Base-by-base conservation (phyloP, 1,140 invertebrate genomes). In the Drosophila melanica region DNA sequence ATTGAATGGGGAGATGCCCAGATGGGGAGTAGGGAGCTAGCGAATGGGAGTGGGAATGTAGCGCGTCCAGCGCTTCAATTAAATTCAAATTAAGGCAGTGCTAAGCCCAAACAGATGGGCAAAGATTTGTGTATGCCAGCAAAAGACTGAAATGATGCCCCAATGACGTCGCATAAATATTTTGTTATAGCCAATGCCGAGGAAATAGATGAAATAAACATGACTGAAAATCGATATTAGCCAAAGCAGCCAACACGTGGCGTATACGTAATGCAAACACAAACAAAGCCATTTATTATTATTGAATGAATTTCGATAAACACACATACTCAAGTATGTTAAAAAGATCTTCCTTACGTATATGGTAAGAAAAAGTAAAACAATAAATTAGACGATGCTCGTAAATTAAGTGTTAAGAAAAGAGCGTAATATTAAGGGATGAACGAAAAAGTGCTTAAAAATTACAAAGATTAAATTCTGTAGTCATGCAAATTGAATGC, bases 131-230 rank as follows among this genome's bases (percentile, higher is more conserved):
- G 55, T 47, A 35, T 50, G 44, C 16, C 33, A 20, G 50, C 66
- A 86, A 75, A 78, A 70, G 75, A 87, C 82, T 81, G 76, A 82
- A 86, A 86, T 86, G 82, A 86, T 82, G 81, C 81, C 81, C 82
- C 81, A 86, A 82, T 86, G 81, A 86, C 82, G 71, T 58, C 70
- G 81, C 81, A 87, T 86, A 86, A 86, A 86, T 86, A 87, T 86
- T 81, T 78, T 74, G 77, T 80, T 87, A 78, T 87, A 47, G 77
- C 59, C 55, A 53, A 30, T 69, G 68, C 67, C 68, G 57, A 63
- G 42, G 47, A 53, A 27, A 42, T 35, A 55, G 18, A 35, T 30
- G 20, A 64, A 70, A 70, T 72, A 65, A 87, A 69, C 69, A 79
- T 86, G 81, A 58, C 65, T 78, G 70, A 48, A 76, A 87, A 86